These are phyloP conservation scores for Goniozus legneri DNA, from an alignment of 1,140 invertebrate genomes.

Conservation along the genomic window DNA sequence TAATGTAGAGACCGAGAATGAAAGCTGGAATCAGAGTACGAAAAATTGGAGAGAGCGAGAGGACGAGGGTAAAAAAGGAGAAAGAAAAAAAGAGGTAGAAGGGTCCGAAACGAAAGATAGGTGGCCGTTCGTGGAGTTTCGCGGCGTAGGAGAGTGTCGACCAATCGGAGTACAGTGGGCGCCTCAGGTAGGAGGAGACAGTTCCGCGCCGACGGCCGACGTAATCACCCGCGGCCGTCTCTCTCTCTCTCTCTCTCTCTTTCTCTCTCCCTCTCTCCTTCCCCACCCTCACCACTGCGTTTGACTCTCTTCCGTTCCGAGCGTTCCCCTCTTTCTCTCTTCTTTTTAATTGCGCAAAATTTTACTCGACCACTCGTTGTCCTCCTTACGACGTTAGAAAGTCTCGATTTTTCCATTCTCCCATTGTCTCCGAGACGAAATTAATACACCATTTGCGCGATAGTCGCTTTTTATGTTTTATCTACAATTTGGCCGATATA, in stretches of 20 bases:
- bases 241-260: slow-evolving; percentile 17
- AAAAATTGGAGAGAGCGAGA: slow-evolving; percentile 10
- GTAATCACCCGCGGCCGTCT: slow-evolving; percentile 51
- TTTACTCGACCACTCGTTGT: too few species aligned
- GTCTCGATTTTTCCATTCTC: too few species aligned
- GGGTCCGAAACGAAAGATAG: slow-evolving; percentile 21
- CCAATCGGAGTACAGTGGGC: slow-evolving; percentile 45
- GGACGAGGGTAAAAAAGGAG: slow-evolving; percentile 12
- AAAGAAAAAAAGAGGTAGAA: slow-evolving; percentile 14
- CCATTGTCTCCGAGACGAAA: too few species aligned
- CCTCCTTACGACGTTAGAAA: too few species aligned
- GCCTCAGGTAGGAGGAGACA: slow-evolving; percentile 51
- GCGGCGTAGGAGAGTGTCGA: slow-evolving; percentile 24
- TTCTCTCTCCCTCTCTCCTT: slow-evolving; percentile 8
- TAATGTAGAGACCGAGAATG: too few species aligned
- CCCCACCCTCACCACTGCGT: slow-evolving; percentile 1
- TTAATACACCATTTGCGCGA: too few species aligned
- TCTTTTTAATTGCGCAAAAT: too few species aligned
- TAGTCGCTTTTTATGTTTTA: too few species aligned
- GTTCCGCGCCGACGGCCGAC: slow-evolving; percentile 51
- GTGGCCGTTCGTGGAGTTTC: slow-evolving; percentile 16
- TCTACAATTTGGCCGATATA: too few species aligned
- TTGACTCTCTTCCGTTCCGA: too few species aligned
- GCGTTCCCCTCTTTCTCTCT: background rate
- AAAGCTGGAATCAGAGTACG: too few species aligned